These are phyloP conservation scores for Drosophila neotestacea DNA, from an alignment of 2,888 invertebrate species.

Conservation along the genomic window DNA sequence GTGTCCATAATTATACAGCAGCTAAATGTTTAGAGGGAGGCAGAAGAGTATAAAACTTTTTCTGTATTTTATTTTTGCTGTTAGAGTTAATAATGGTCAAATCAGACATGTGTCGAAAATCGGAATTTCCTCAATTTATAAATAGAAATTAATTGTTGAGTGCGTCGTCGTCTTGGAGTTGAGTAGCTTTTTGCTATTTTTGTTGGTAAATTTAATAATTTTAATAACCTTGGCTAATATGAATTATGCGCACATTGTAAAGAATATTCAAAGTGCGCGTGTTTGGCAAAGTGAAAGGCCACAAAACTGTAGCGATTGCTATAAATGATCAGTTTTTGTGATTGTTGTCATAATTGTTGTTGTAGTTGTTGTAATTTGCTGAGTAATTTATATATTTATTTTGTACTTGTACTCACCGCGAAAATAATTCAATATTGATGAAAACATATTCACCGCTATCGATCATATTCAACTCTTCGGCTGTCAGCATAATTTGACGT, in stretches of 20 bases:
- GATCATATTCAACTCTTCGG: conserved; percentile 97
- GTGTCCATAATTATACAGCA: conserved; percentile 29
- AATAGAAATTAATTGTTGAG: conserved; percentile 64
- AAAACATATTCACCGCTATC: conserved; percentile 98
- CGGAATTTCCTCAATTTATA: conserved; percentile 73
- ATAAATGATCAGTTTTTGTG: conserved; percentile 58
- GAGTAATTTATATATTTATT: conserved; percentile 57
- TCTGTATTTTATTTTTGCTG: conserved; percentile 24
- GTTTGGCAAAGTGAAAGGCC: conserved; percentile 76
- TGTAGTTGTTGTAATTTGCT: conserved; percentile 23
- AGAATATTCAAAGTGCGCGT: conserved; percentile 73
- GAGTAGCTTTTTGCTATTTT: conserved; percentile 62
- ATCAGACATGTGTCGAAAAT: conserved; percentile 62
- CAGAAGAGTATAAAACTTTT: conserved; percentile 7
- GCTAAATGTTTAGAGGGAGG: neutral
- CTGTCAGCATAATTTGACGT: conserved; percentile 96
- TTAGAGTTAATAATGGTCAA: conserved; percentile 49
- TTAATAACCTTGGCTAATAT: conserved; percentile 75
- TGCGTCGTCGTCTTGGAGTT: conserved; percentile 33
- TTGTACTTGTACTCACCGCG: conserved; percentile 90
- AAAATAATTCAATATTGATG: conserved; percentile 98
- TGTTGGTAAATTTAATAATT: conserved; percentile 62
- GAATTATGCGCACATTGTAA: conserved; percentile 71
- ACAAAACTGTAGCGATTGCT: conserved; percentile 62
- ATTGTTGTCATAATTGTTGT: conserved; percentile 30